Conservation (phyloP, 2,113 vertebrate genomes). For the Calidris pugnax region DNA sequence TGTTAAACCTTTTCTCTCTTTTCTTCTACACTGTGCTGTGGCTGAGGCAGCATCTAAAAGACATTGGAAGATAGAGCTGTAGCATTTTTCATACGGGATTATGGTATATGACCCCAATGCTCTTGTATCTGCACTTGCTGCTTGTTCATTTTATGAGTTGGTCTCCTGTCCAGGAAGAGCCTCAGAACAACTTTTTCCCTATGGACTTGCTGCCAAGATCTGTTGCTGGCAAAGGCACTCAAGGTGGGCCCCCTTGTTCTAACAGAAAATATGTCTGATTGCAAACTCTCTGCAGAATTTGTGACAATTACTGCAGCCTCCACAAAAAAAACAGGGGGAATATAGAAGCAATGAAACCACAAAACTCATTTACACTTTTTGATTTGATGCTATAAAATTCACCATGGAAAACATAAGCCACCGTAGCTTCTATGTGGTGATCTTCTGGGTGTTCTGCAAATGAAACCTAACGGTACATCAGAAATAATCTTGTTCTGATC, state of each 20-base stretch:
- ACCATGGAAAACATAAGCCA: neutral
- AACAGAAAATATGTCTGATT: neutral
- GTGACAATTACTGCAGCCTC: neutral
- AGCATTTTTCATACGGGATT: neutral
- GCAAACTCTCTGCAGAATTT: neutral
- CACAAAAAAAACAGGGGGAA: neutral
- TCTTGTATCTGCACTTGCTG: neutral
- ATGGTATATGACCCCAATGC: neutral
- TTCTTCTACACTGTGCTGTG: neutral
- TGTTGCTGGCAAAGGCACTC: neutral
- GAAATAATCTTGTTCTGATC: neutral
- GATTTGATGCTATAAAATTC: neutral
- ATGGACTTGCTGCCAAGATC: neutral
- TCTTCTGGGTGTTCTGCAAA: neutral
- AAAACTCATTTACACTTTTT: neutral
- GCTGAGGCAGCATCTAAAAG: neutral
- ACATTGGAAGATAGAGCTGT: neutral
- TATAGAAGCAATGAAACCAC: neutral
- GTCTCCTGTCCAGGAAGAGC: neutral
- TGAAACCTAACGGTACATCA: neutral
- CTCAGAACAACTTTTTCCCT: neutral
- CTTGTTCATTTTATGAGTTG: neutral
- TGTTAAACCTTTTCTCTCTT: neutral
- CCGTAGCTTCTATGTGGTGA: neutral
- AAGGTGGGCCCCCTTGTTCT: neutral